Base-by-base conservation (phyloP, 2,888 invertebrate genomes). In the Erebia ligea region DNA sequence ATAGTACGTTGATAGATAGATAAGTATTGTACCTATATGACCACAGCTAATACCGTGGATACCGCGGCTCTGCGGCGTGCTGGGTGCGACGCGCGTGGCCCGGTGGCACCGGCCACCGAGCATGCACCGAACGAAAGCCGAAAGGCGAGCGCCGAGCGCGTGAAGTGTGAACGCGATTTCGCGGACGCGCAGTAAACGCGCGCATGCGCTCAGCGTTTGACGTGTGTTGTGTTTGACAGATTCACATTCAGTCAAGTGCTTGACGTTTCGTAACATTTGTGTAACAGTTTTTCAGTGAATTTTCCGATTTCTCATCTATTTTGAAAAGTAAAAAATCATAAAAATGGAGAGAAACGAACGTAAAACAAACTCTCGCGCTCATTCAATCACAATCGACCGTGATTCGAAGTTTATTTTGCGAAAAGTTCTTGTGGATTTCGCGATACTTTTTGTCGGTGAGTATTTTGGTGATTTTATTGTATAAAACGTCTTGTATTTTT, bases 401-500 rank as follows among this genome's bases (percentile, higher is more conserved):
- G 94, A 95, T 78, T 91, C 94, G 58, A 94, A 89, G 84, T 88
- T 91, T 78, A 90, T 95, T 80, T 84, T 96, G 81, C 93, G 94
- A 81, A 96, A 96, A 91, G 94, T 96, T 78, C 83, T 95, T 76
- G 87, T 96, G 84, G 97, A 97, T 92, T 92, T 96, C 80, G 80
- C 94, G 72, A 95, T 96, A 80, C 83, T 96, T 73, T 93, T 95
- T 82, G 94, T 95, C 84, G 95, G 96, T 97, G 90, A 96, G 96
- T 95, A 76, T 75, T 67, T 67, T 68, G 13, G 40, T 21, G 13
- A 45, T 59, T 63, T 67, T 59, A 72, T 40, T 61, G 1, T 54
- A 25, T 58, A 45, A 34, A 17, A 67, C 59, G 50, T 54, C 25
- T 1, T 50, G 57, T 54, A 15, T 54, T 34, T n/a, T 61, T 59